These are phyloP conservation scores for Orchesella flavescens DNA, from an alignment of 2,888 invertebrate genomes.

Conservation along the genomic window DNA sequence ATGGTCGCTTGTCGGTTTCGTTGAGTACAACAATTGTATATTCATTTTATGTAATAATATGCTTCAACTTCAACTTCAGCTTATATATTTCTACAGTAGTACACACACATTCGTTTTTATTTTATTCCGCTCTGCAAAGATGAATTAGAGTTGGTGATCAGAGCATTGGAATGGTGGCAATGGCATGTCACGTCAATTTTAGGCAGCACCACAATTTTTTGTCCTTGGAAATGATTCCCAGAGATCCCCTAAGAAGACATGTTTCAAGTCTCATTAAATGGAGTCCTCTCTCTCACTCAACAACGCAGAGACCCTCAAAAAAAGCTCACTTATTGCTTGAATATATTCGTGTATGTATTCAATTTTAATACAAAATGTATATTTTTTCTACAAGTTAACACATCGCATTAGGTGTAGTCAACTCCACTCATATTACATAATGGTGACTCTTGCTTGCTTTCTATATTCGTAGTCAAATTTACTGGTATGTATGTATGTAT, in stretches of 20 bases:
- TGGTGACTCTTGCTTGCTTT: too few relatives aligned
- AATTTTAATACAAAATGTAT: too few relatives aligned
- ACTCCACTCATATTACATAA: too few relatives aligned
- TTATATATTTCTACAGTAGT: neutral
- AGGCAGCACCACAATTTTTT: conserved; percentile 40
- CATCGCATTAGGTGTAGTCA: too few relatives aligned
- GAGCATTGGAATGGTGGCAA: conserved; percentile 21
- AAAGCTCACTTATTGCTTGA: neutral
- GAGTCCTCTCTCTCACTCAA: conserved; percentile 8
- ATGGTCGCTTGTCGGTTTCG: neutral
- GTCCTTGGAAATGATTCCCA: conserved; percentile 49
- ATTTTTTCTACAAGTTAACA: too few relatives aligned
- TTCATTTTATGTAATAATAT: neutral
- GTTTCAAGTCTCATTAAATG: conserved; percentile 3
- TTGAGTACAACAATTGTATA: neutral
- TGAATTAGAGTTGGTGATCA: neutral
- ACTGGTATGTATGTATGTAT: too few relatives aligned
- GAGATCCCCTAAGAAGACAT: neutral
- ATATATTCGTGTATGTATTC: neutral
- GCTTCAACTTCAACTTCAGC: neutral
- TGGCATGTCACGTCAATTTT: conserved; percentile 52
- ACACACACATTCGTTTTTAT: too few relatives aligned
- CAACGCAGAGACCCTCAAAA: neutral
- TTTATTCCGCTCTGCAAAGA: too few relatives aligned
- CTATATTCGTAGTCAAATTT: too few relatives aligned